These are phyloP conservation scores for Oryzias melastigma DNA, from an alignment of 2,113 vertebrate species.

Conservation along the genomic window DNA sequence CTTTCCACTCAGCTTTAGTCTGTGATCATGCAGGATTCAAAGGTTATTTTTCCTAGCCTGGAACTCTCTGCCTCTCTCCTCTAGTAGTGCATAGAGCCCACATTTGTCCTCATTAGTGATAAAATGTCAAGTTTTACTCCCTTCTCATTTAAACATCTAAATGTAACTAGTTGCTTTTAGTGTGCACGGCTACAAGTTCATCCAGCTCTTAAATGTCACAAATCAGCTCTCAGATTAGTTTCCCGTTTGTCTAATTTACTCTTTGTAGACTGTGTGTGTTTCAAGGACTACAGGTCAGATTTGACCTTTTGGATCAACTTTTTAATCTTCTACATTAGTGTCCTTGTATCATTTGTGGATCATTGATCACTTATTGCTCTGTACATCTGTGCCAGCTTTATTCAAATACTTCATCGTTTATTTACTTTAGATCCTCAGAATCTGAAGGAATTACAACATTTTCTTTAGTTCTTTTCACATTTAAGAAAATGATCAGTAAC, in stretches of 20 bases:
- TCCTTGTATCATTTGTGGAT: too few relatives aligned
- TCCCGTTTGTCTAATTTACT: constrained; percentile 12
- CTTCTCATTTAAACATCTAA: constrained; percentile 32
- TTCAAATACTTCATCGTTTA: too few relatives aligned
- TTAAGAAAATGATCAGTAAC: too few relatives aligned
- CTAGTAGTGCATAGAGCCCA: constrained; percentile 25
- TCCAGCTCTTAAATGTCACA: constrained; percentile 53
- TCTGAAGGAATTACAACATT: too few relatives aligned
- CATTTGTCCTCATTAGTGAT: constrained; percentile 62
- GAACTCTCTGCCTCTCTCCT: constrained; percentile 9
- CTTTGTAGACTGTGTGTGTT: constrained; percentile 22
- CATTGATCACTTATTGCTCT: too few relatives aligned
- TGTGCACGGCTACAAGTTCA: constrained; percentile 34
- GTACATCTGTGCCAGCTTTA: too few relatives aligned
- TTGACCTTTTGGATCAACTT: constrained; percentile 17
- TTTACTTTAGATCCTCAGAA: too few relatives aligned
- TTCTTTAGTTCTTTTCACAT: too few relatives aligned
- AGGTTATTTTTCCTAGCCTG: constrained; percentile 24
- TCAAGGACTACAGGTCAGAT: constrained; percentile 20
- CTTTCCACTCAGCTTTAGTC: constrained; percentile 8
- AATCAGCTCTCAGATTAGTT: constrained; percentile 21
- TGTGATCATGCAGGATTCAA: constrained; percentile 35
- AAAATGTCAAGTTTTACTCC: constrained; percentile 59
- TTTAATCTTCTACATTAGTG: too few relatives aligned
- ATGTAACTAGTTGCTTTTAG: constrained; percentile 41